Evolutionary conservation across 2,888 invertebrate species (phyloP).

Genomic region (Laothoe populi): DNA sequence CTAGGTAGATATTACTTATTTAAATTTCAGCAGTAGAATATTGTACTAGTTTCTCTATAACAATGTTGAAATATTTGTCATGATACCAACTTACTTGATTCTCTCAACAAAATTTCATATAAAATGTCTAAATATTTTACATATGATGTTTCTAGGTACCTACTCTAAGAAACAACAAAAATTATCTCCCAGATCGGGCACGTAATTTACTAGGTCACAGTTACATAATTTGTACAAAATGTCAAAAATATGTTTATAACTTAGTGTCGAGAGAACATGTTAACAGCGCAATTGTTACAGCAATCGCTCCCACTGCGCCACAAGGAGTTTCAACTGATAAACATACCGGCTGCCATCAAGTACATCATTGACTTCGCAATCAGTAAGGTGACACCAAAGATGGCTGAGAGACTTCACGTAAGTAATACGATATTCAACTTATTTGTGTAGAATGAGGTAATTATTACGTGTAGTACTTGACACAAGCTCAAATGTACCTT

Average conservation of each 20-base stretch:
- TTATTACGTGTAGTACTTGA: constrained; percentile 14
- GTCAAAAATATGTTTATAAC: background rate
- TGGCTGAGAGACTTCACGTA: constrained; percentile 88
- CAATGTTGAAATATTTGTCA: too few species aligned
- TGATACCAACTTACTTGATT: too few species aligned
- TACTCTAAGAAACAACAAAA: background rate
- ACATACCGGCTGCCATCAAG: constrained; percentile 89
- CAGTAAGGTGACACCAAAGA: constrained; percentile 88
- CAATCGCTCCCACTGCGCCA: constrained; percentile 92
- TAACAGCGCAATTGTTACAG: constrained; percentile 63
- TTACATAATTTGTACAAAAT: constrained; percentile 1
- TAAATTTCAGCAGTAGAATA: too few species aligned
- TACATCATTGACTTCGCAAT: constrained; percentile 90
- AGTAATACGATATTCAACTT: constrained; percentile 41
- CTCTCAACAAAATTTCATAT: too few species aligned
- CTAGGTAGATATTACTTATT: too few species aligned
- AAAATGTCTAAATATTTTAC: too few species aligned
- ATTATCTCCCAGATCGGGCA: background rate
- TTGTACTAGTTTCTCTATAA: too few species aligned
- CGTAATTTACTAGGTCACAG: background rate
- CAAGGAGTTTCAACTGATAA: constrained; percentile 89
- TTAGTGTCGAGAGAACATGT: too few species aligned
- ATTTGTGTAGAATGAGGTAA: constrained; percentile 26
- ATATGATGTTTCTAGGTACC: background rate
- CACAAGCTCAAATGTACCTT: constrained; percentile 1